phyloP scores from a whole-genome alignment of 2,888 invertebrate species.

The Gari tellinella region DNA sequence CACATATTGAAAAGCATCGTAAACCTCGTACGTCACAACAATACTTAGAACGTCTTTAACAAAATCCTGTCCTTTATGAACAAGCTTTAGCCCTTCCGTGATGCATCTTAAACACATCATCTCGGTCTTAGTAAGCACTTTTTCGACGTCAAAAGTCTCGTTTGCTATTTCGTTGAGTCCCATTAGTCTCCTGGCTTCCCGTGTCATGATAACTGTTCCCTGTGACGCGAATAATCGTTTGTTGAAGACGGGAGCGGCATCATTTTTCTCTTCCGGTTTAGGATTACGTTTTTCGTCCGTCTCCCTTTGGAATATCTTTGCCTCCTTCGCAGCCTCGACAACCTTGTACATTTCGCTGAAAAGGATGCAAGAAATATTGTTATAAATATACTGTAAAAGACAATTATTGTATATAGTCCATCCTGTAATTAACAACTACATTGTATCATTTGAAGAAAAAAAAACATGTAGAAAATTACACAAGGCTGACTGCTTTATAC shows the following conservation, averaged over 20 bases:
- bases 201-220: constrained; percentile 72
- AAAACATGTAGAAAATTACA: too few relatives aligned
- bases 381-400: too few relatives aligned
- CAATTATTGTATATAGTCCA: too few relatives aligned
- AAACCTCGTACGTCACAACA: constrained; percentile 70
- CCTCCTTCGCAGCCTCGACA: constrained; percentile 63
- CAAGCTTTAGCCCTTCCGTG: constrained; percentile 72
- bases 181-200: constrained; percentile 73
- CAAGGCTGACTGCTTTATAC: too few relatives aligned
- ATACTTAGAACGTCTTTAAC: constrained; percentile 75
- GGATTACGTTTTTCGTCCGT: constrained; percentile 31
- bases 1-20: constrained; percentile 69
- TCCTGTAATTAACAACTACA: too few relatives aligned
- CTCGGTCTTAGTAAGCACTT: constrained; percentile 63
- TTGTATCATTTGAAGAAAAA: too few relatives aligned
- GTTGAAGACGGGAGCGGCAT: constrained; percentile 75
- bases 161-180: constrained; percentile 54
- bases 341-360: constrained; percentile 68
- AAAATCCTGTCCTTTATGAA: constrained; percentile 74
- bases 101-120: constrained; percentile 70
- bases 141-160: constrained; percentile 41
- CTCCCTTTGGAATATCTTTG: constrained; percentile 65
- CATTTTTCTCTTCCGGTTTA: constrained; percentile 58
- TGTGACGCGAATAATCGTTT: constrained; percentile 74
- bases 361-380: too few relatives aligned